Conservation (phyloP, 1,140 invertebrate genomes). For the Linepithema humile region DNA sequence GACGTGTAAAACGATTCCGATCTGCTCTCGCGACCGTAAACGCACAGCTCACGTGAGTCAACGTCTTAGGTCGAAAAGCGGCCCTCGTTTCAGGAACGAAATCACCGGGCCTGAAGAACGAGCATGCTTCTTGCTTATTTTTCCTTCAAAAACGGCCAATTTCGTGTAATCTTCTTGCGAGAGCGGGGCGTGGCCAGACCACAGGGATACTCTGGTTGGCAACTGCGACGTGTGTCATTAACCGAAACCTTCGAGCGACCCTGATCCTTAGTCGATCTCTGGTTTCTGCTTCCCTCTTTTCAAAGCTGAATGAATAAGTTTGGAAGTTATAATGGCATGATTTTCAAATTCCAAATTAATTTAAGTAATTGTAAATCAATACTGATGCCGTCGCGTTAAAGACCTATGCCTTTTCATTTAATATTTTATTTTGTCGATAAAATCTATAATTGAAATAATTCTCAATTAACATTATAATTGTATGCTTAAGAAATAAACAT, state of each 20-base stretch:
- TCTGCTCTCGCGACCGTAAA: slow-evolving; percentile 13
- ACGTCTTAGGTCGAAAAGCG: slow-evolving; percentile 37
- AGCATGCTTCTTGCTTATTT: slow-evolving; percentile 39
- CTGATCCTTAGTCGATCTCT: slow-evolving; percentile 22
- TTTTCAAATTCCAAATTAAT: neutral
- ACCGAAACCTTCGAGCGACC: slow-evolving; percentile 60
- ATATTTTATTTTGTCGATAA: no score
- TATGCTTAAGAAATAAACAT: no score
- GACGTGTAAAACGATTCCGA: slow-evolving; percentile 44
- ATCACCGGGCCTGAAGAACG: slow-evolving; percentile 60
- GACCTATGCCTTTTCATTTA: no score
- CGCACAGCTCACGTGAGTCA: slow-evolving; percentile 50
- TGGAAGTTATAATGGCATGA: slow-evolving; percentile 39
- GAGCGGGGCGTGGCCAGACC: slow-evolving; percentile 64
- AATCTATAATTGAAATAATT: no score
- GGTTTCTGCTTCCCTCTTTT: neutral
- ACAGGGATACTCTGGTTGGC: slow-evolving; percentile 60
- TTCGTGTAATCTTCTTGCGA: slow-evolving; percentile 68
- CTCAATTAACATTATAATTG: no score
- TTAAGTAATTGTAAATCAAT: no score
- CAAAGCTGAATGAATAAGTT: slow-evolving; percentile 33
- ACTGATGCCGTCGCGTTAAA: no score
- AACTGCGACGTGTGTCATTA: slow-evolving; percentile 66
- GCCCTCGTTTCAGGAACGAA: slow-evolving; percentile 60
- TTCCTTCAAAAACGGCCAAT: slow-evolving; percentile 65